Base-by-base conservation (phyloP, 2,888 invertebrate genomes). In the Girardia tigrina region DNA sequence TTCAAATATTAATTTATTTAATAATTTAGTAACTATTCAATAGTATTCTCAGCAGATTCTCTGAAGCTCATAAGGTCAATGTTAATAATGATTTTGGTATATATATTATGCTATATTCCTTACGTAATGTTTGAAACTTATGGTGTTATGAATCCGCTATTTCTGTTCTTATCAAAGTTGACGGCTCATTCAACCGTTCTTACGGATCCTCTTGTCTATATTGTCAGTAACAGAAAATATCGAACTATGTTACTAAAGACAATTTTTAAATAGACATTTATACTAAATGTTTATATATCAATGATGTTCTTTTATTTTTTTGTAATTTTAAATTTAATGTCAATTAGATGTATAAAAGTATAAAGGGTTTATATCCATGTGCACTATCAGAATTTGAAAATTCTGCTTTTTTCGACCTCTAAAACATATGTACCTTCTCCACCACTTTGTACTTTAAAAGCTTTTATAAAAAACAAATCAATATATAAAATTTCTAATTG, bases 51-150 rank as follows among this genome's bases (percentile, higher is more conserved):
- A 4, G n/a, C 56, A 16, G 56, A 56, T n/a, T 56, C 56, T 12
- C 23, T 56, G 56, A 56, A 56, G n/a, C 56, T 56, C n/a, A 23
- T 56, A 6, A 56, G 56, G 23, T 56, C 56, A 56, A 56, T 56
- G 56, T 20, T 56, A 23, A n/a, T 56, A 23, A 56, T 56, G 56
- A 56, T 56, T 56, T 56, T 56, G 20, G n/a, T 56, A 56, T 56
- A 56, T 23, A 56, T 56, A 23, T 16, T 56, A 8, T 56, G 56
- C n/a, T 56, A 56, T n/a, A 56, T 56, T 56, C 56, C 56, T 8
- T 8, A 8, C 23, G n/a, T 56, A 6, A n/a, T 56, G 2, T 16
- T 4, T 8, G 56, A 56, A n/a, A 56, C 23, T 4, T 20, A 4
- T 23, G 23, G n/a, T 6, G n/a, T 12, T 56, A 16, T 12, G 4